These are phyloP conservation scores for Lamproptera curius DNA, from an alignment of 2,888 invertebrate genomes.

Conservation along the genomic window DNA sequence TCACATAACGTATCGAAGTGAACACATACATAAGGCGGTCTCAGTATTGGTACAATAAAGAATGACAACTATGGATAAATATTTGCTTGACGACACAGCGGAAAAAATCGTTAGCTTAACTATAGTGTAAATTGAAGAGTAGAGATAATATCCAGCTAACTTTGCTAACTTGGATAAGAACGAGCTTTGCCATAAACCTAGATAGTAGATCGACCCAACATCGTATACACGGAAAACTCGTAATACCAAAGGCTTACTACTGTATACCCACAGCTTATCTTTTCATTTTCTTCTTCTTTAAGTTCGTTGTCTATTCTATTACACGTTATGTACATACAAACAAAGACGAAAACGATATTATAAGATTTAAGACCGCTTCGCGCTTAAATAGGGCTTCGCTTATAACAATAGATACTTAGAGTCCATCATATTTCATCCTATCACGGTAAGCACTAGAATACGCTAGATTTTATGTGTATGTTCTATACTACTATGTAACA, in stretches of 20 bases:
- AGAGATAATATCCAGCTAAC: constrained; percentile 11
- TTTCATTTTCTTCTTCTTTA: constrained; percentile 12
- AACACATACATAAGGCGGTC: background rate
- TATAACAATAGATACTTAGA: constrained; percentile 22
- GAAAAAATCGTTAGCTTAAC: constrained; percentile 7
- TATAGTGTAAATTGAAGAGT: constrained; percentile 9
- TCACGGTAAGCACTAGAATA: constrained; percentile 27
- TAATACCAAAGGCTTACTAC: constrained; percentile 9
- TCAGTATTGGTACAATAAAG: constrained; percentile 5
- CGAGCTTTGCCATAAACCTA: constrained; percentile 16
- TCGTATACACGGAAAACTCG: background rate
- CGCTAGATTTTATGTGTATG: constrained; percentile 28
- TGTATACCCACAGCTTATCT: constrained; percentile 17
- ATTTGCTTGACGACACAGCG: constrained; percentile 18
- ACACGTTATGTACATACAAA: constrained; percentile 18
- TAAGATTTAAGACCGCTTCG: constrained; percentile 23
- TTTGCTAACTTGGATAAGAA: constrained; percentile 7
- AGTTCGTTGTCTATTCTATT: constrained; percentile 1
- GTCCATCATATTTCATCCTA: constrained; percentile 25
- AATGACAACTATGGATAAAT: constrained; percentile 17
- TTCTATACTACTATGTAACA: constrained; percentile 51
- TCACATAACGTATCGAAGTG: background rate
- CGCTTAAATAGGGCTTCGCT: constrained; percentile 36
- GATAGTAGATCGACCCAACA: constrained; percentile 8
- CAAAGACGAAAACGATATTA: constrained; percentile 1